Conservation (phyloP, 1,140 invertebrate species). For the Anthonomus grandis region DNA sequence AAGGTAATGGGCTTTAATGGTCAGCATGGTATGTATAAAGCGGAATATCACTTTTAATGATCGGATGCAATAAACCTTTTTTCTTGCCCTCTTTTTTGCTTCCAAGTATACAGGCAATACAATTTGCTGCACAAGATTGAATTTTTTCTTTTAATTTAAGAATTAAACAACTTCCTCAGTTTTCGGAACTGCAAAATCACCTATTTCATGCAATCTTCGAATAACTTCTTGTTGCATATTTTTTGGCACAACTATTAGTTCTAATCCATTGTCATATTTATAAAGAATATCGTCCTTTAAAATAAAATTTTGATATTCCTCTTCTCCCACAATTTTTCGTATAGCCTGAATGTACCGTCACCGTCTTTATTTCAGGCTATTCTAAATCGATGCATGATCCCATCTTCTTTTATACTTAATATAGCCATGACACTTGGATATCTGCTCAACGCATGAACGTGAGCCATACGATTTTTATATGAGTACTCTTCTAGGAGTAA, state of each 20-base stretch:
- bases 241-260: no score
- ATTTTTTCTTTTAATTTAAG: no score
- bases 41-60: neutral
- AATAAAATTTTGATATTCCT: neutral
- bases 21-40: neutral
- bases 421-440: neutral
- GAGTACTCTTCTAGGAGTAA: neutral
- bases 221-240: no score
- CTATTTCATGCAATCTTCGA: neutral
- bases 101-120: neutral
- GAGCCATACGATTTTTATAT: neutral
- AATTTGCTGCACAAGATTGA: neutral
- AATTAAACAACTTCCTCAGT: no score
- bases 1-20: neutral
- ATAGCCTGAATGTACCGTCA: neutral
- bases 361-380: neutral
- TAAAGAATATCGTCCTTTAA: neutral
- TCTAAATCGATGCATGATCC: neutral
- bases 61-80: slow-evolving; percentile 4
- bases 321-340: neutral
- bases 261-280: neutral
- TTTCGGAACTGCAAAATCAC: neutral
- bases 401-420: neutral
- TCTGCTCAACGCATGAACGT: neutral
- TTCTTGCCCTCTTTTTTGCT: neutral